Base-by-base conservation (phyloP, 1,140 invertebrate genomes). In the Drosophila kanapiae region DNA sequence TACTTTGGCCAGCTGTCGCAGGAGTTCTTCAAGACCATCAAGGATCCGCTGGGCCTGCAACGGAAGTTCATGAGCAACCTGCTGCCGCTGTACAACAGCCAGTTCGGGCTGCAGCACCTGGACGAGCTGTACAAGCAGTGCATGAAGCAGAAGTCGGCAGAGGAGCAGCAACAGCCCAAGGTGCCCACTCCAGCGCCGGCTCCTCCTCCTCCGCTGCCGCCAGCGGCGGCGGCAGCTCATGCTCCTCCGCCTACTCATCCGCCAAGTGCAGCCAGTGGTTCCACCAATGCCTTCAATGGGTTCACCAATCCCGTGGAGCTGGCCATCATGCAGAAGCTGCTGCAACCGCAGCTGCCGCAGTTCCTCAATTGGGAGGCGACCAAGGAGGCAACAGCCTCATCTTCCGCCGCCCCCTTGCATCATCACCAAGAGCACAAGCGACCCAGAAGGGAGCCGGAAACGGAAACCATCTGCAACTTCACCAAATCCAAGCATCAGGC, bases 241-340 rank as follows among this genome's bases (percentile, higher is more conserved):
- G 47, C 33, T 6, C 56, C 51, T 27, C 33, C 56, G 3, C 18
- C 74, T 10, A 23, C 23, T 23, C 23, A 23, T 23, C 42, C 42
- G 16, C 11, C 74, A 18, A 43, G 60, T n/a, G 45, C 78, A 2
- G 43, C 72, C 18, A 42, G 35, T 10, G 67, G 38, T 18, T 37
- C 71, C n/a, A 76, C 61, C 7, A 76, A 53, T 53, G 49, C 62
- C 10, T 40, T 49, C 3, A 83, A 78, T 35, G 74, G 80, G 18
- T 86, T 95, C 94, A 81, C 94, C 93, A 95, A 94, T 83, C 94
- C 95, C 18, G 91, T 96, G 65, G 95, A 96, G 84, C 91, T 95
- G 58, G 94, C 94, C 0, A 94, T 95, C 93, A 96, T 95, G 95
- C 95, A 96, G 74, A 95, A 96, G 82, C 94, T 95, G 33, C 64